A percentile compares a stretch with the other conserved stretches of the same genome.
Conservation (phyloP, 2,888 invertebrate species). For the Eristalis arbustorum region DNA sequence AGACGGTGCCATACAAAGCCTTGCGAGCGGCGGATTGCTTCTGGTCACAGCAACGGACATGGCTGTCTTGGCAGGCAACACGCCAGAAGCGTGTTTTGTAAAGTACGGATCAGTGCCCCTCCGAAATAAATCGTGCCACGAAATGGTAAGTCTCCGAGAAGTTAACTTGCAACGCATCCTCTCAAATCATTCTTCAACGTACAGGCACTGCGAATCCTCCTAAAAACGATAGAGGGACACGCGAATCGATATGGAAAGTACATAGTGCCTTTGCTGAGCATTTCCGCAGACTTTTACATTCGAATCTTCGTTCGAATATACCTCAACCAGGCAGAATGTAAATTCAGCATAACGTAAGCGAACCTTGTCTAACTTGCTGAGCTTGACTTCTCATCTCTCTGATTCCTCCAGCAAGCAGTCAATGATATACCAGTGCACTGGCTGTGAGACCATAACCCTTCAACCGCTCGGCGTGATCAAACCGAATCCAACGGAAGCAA, state of each 20-base stretch:
- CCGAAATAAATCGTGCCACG: constrained; percentile 93
- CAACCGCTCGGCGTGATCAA: constrained; percentile 88
- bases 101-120: constrained; percentile 97
- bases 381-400: too few relatives aligned
- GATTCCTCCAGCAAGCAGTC: constrained; percentile 86
- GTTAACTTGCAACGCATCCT: constrained; percentile 46
- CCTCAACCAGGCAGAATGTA: constrained; percentile 90
- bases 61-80: constrained; percentile 96
- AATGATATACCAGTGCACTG: constrained; percentile 93
- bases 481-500: constrained; percentile 82
- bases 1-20: constrained; percentile 91
- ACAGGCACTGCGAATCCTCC: constrained; percentile 93
- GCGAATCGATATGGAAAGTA: constrained; percentile 96
- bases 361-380: background rate
- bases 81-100: constrained; percentile 94
- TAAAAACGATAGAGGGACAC: constrained; percentile 93
- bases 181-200: background rate
- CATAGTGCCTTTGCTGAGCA: constrained; percentile 92
- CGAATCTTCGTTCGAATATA: constrained; percentile 94
- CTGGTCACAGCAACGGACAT: constrained; percentile 98
- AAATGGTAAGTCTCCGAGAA: constrained; percentile 86
- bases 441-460: constrained; percentile 90
- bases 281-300: constrained; percentile 98
- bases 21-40: constrained; percentile 91
- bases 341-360: constrained; percentile 88